A percentile compares a stretch with the other conserved stretches of the same genome.
Conservation (phyloP, 2,113 vertebrate species). For the Limanda limanda region DNA sequence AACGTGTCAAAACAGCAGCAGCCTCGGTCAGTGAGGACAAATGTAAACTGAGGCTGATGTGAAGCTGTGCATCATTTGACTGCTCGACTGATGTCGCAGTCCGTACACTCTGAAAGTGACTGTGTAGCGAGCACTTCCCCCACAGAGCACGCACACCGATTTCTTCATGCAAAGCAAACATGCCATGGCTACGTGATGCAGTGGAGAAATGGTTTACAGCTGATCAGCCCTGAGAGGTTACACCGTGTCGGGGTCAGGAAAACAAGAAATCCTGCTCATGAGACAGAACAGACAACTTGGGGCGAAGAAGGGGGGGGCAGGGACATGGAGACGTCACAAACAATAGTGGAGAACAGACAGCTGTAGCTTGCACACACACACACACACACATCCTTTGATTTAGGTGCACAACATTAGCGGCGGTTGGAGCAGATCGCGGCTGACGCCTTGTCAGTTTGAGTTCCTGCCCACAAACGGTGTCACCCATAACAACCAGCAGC, state of each 20-base stretch:
- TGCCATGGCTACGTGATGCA: conserved; percentile 6
- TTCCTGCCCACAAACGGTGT: background rate
- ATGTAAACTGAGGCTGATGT: conserved; percentile 11
- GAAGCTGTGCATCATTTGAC: conserved; percentile 35
- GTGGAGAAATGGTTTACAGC: background rate
- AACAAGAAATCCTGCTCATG: background rate
- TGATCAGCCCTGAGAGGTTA: background rate
- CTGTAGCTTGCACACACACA: too few relatives aligned
- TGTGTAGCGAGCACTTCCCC: conserved; percentile 18
- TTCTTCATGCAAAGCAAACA: conserved; percentile 29
- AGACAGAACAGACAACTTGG: background rate
- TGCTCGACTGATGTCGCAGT: conserved; percentile 25
- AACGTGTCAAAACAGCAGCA: conserved; percentile 1
- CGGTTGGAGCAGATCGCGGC: background rate
- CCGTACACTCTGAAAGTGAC: background rate
- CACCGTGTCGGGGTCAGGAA: background rate
- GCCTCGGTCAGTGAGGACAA: background rate
- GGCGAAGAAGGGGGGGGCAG: too few relatives aligned
- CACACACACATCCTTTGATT: background rate
- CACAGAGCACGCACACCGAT: conserved; percentile 16
- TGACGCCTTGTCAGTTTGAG: background rate
- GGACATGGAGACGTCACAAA: too few relatives aligned
- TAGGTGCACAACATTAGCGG: background rate
- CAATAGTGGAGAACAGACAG: too few relatives aligned
- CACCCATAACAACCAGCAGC: background rate